Evolutionary conservation across 2,113 vertebrate genomes (phyloP).

Genomic region (Melanerpes formicivorus): DNA sequence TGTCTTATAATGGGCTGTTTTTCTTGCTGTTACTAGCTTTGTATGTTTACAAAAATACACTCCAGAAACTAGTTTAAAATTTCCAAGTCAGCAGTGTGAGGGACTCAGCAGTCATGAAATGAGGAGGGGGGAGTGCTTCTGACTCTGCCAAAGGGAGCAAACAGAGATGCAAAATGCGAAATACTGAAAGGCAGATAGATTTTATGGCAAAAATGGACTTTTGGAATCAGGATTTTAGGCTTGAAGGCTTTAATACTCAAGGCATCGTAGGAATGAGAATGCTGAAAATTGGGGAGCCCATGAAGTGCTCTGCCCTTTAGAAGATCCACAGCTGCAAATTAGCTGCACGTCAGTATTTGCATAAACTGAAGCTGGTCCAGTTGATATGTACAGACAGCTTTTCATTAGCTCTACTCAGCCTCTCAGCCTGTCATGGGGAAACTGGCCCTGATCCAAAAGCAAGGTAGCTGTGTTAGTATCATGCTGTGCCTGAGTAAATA

Average conservation of each 20-base stretch:
- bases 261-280: background rate
- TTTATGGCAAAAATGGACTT: background rate
- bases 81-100: background rate
- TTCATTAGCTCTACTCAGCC: background rate
- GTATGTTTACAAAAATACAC: background rate
- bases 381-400: background rate
- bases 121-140: background rate
- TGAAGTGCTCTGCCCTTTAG: background rate
- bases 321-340: background rate
- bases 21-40: background rate
- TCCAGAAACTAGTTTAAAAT: background rate
- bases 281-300: background rate
- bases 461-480: background rate
- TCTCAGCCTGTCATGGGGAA: background rate
- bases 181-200: background rate
- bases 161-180: background rate
- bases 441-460: background rate
- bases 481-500: constrained; percentile 1
- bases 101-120: background rate
- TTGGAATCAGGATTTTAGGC: background rate
- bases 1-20: no score
- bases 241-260: background rate
- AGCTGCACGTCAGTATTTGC: background rate
- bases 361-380: background rate
- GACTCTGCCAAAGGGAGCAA: background rate